These are phyloP conservation scores for Delia radicum DNA, from an alignment of 1,140 invertebrate genomes.

Conservation along the genomic window DNA sequence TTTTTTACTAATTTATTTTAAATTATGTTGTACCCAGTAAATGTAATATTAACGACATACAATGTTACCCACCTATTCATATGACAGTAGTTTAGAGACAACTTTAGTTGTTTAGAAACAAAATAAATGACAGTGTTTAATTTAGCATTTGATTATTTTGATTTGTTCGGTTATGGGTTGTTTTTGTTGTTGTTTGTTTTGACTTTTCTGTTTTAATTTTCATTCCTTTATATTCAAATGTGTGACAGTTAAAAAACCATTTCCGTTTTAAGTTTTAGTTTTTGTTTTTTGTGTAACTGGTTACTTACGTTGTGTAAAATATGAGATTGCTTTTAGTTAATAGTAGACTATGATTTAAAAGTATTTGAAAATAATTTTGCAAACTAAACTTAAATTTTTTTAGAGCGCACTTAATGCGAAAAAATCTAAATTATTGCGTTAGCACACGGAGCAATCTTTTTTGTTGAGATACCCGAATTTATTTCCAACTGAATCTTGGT, in stretches of 20 bases:
- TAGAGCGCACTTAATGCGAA: too few species aligned
- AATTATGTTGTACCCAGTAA: neutral
- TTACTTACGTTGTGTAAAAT: too few species aligned
- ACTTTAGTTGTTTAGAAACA: too few species aligned
- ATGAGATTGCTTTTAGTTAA: too few species aligned
- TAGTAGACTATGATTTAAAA: too few species aligned
- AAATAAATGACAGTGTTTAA: slow-evolving; percentile 7
- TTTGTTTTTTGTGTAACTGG: neutral
- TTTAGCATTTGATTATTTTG: slow-evolving; percentile 23
- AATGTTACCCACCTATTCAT: neutral
- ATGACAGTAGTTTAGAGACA: too few species aligned
- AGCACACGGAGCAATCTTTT: too few species aligned
- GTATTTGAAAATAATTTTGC: too few species aligned
- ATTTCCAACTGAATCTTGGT: too few species aligned
- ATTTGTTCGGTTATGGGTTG: slow-evolving; percentile 15
- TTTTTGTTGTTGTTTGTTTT: neutral
- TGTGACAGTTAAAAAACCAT: slow-evolving; percentile 21
- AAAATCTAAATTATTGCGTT: too few species aligned
- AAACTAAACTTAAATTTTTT: neutral
- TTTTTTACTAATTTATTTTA: neutral
- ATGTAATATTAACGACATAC: neutral
- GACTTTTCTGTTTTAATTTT: neutral
- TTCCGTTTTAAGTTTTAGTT: slow-evolving; percentile 16
- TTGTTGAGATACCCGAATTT: too few species aligned
- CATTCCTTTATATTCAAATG: slow-evolving; percentile 12